Conservation (phyloP, 2,888 invertebrate genomes). For the Philereme transversata region DNA sequence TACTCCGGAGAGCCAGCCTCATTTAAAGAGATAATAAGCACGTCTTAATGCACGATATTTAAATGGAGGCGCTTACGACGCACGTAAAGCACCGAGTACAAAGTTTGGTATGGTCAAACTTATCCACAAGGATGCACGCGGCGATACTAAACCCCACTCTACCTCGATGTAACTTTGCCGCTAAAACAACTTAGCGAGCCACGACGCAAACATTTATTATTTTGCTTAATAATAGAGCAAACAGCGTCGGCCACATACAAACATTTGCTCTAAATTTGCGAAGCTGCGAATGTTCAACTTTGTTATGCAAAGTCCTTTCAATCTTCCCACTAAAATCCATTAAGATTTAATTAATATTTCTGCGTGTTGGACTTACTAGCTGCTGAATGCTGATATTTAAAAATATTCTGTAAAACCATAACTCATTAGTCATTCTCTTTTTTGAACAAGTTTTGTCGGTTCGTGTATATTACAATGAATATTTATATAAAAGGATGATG, state of each 20-base stretch:
- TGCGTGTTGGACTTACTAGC: too few relatives aligned
- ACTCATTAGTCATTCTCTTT: conserved; percentile 9
- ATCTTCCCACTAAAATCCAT: conserved; percentile 13
- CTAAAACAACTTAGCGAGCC: conserved; percentile 59
- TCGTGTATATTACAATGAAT: conserved; percentile 15
- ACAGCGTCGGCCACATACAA: conserved; percentile 34
- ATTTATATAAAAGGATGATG: conserved; percentile 10
- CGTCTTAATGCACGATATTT: conserved; percentile 46
- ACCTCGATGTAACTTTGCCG: conserved; percentile 63
- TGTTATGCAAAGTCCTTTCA: conserved; percentile 4
- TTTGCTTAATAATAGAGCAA: conserved; percentile 48
- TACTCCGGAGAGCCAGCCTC: conserved; percentile 20
- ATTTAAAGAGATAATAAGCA: conserved; percentile 38
- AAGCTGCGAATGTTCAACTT: conserved; percentile 6
- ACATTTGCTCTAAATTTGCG: conserved; percentile 25
- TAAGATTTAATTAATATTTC: background rate
- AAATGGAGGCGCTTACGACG: conserved; percentile 40
- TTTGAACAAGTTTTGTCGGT: conserved; percentile 3
- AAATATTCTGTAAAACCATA: conserved; percentile 10
- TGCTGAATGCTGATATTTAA: conserved; percentile 3
- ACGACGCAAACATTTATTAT: conserved; percentile 58
- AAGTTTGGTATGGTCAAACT: conserved; percentile 72
- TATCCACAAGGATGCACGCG: conserved; percentile 66
- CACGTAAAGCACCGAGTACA: conserved; percentile 62
- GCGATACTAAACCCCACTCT: conserved; percentile 69